Base-by-base conservation (phyloP, 2,797 vertebrate species). In the Bufotes viridis region DNA sequence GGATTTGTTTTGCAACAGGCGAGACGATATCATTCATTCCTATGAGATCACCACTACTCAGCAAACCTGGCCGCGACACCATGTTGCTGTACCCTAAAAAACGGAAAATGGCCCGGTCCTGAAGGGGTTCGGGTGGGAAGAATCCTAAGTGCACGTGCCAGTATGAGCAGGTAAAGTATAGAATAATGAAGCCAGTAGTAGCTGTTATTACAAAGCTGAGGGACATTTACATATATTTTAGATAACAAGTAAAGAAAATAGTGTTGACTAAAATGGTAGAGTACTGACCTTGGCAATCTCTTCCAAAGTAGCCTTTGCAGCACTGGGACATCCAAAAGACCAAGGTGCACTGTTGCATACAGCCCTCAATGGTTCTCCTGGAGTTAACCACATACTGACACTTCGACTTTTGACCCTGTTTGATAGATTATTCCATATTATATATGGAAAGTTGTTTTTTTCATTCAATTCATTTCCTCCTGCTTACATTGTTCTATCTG, bases 241-340 rank as follows among this genome's bases (percentile, higher is more conserved):
- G 55, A 11, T 34, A 72, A 26, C 34, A 58, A 58, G 18, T 7
- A 58, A 84, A 12, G 10, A 8, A 18, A 57, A 72, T 34, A 26
- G 12, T 57, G 6, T 20, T 17, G 9, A 34, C 3, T 13, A 12
- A 29, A 5, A n/a, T 17, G 6, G 53, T 11, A 91, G 1, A 49
- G 85, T 20, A 85, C 95, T 93, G 94, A 99, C 98, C 96, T 91
- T 97, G 95, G 91, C 98, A 99, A 91, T 97, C 95, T 7, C 94
- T 95, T 81, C 97, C 97, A 0, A 96, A 97, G 94, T 96, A 98
- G 82, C 97, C 97, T 58, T 86, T 92, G 82, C 98, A 99, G 92
- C 98, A 99, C 82, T 91, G 96, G 10, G 96, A 88, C 0, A 94
- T 57, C 93, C 94, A 96, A 84, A 97, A 65, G 70, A 92, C 92